Evolutionary conservation across 1,140 invertebrate species (phyloP).

Genomic region (Agrypnia vestita): DNA sequence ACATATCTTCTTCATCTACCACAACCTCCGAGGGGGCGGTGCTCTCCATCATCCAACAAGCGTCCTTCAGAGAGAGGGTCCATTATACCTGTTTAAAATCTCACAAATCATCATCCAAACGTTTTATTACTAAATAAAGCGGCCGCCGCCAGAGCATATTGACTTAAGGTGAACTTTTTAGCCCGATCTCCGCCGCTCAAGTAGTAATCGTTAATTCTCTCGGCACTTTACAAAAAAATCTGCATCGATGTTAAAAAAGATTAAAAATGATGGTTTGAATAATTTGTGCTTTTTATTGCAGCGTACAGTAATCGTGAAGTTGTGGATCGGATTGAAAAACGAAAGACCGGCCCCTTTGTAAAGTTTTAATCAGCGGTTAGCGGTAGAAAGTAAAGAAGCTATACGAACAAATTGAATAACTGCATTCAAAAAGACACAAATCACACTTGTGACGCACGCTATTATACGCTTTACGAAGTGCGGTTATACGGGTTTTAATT

Average conservation of each 20-base stretch:
- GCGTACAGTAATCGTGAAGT: too few species aligned
- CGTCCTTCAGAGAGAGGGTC: neutral
- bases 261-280: too few species aligned
- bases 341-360: conserved; percentile 17
- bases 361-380: conserved; percentile 37
- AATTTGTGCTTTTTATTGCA: too few species aligned
- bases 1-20: too few species aligned
- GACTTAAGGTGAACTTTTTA: too few species aligned
- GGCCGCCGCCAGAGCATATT: neutral
- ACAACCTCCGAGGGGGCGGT: neutral
- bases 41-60: neutral
- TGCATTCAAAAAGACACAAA: neutral
- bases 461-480: neutral
- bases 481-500: too few species aligned
- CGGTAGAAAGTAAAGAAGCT: conserved; percentile 13
- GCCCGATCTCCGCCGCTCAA: too few species aligned
- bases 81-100: conserved; percentile 53
- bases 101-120: conserved; percentile 53
- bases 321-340: too few species aligned
- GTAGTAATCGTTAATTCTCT: too few species aligned
- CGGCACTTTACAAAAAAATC: too few species aligned
- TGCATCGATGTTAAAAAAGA: too few species aligned
- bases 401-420: conserved; percentile 52
- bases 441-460: neutral
- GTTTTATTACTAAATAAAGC: conserved; percentile 55